These are phyloP conservation scores for Vireo altiloquus DNA, from an alignment of 2,113 vertebrate genomes.

Conservation along the genomic window DNA sequence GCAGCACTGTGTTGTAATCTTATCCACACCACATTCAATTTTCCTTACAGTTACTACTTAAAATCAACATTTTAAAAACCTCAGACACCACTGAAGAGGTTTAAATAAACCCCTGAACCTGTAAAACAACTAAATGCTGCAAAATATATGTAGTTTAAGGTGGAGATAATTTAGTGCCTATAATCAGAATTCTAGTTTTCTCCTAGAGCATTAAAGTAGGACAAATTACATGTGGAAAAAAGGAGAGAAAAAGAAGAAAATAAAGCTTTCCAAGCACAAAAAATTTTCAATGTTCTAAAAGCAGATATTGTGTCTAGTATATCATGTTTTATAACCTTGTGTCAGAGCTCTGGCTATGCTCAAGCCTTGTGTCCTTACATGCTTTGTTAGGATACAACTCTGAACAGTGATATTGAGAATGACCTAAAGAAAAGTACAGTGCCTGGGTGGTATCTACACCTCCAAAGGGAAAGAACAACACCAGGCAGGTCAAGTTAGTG, in stretches of 20 bases:
- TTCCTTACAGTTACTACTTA: neutral
- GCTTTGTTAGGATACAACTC: neutral
- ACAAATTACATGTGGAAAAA: neutral
- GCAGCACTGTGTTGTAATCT: neutral
- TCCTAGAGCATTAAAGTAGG: neutral
- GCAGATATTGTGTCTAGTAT: neutral
- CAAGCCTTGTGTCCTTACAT: neutral
- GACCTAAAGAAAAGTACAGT: neutral
- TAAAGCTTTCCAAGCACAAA: neutral
- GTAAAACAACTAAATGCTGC: conserved; percentile 33
- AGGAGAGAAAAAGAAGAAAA: neutral
- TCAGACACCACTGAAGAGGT: neutral
- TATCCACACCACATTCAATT: neutral
- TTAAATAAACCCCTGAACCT: conserved; percentile 51
- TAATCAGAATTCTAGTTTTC: conserved; percentile 53
- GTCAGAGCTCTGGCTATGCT: neutral
- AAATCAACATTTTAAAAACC: neutral
- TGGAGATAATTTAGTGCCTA: conserved; percentile 50
- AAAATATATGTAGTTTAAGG: conserved; percentile 20
- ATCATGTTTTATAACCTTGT: neutral
- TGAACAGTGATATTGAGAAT: neutral
- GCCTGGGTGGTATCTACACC: neutral
- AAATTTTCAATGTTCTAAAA: neutral
- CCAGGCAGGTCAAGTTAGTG: neutral
- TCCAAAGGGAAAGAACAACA: neutral